These are phyloP conservation scores for Eulithis prunata DNA, from an alignment of 2,888 invertebrate genomes.

Conservation along the genomic window DNA sequence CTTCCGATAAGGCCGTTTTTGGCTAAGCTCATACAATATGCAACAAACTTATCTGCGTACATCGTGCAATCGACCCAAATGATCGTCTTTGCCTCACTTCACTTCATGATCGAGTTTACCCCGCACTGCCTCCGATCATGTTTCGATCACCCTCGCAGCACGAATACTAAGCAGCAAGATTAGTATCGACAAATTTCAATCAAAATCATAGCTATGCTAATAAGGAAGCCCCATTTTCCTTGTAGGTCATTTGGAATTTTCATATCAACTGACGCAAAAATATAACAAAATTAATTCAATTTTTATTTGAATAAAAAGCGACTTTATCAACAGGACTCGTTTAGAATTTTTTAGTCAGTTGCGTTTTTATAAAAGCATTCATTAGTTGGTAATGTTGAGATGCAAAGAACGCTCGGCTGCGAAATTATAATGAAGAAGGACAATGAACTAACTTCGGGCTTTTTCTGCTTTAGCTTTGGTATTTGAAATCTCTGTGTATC, in stretches of 20 bases:
- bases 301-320: slow-evolving; percentile 12
- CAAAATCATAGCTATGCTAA: slow-evolving; percentile 33
- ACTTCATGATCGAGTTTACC: slow-evolving; percentile 26
- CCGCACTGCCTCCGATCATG: slow-evolving; percentile 26
- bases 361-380: slow-evolving; percentile 31
- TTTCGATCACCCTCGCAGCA: slow-evolving; percentile 21
- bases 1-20: slow-evolving; percentile 29
- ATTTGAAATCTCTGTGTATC: slow-evolving; percentile 29
- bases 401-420: slow-evolving; percentile 28
- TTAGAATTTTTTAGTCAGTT: slow-evolving; percentile 23
- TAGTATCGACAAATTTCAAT: slow-evolving; percentile 35
- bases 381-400: slow-evolving; percentile 25
- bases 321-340: slow-evolving; percentile 24
- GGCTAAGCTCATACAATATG: slow-evolving; percentile 37
- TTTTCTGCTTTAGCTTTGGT: slow-evolving; percentile 17
- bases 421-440: slow-evolving; percentile 38
- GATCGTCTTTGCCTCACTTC: slow-evolving; percentile 29
- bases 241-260: slow-evolving; percentile 30
- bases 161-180: slow-evolving; percentile 33
- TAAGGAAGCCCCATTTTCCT: slow-evolving; percentile 29
- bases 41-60: slow-evolving; percentile 33
- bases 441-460: slow-evolving; percentile 15
- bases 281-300: slow-evolving; percentile 10
- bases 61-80: slow-evolving; percentile 23
- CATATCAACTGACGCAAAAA: slow-evolving; percentile 27